Percentiles rank a stretch among this genome's conserved stretches.
Evolutionary conservation across 2,888 invertebrate genomes (phyloP).

Genomic region (Sphaerophoria rueppellii): DNA sequence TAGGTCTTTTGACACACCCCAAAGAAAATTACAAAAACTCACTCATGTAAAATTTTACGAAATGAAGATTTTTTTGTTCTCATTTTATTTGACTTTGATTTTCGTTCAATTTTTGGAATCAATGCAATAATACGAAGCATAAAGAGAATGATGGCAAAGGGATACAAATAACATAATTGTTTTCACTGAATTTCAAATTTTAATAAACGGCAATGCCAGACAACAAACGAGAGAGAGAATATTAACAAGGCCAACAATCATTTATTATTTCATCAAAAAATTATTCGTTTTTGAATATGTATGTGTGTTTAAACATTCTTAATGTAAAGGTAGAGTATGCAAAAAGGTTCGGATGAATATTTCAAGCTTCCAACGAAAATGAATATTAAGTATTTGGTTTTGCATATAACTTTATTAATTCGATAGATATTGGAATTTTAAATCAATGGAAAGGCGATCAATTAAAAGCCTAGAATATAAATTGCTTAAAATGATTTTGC

Average conservation of each 20-base stretch:
- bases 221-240: conserved; percentile 6
- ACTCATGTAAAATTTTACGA: neutral
- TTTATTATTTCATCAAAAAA: conserved; percentile 1
- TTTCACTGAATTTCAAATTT: conserved; percentile 2
- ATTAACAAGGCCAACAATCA: neutral
- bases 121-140: neutral
- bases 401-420: too few relatives aligned
- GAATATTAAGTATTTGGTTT: neutral
- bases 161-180: neutral
- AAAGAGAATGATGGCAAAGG: too few relatives aligned
- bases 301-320: too few relatives aligned
- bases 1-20: neutral
- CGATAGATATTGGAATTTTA: too few relatives aligned
- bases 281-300: neutral
- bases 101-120: conserved; percentile 1
- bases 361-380: neutral
- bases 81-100: neutral
- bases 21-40: neutral
- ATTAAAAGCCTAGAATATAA: too few relatives aligned
- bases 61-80: neutral
- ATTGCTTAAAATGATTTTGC: too few relatives aligned
- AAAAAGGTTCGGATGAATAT: neutral
- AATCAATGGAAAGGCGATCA: too few relatives aligned
- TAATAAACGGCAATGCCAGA: neutral
- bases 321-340: too few relatives aligned